Conservation (phyloP, 2,113 vertebrate genomes). For the Hypanus sabinus region DNA sequence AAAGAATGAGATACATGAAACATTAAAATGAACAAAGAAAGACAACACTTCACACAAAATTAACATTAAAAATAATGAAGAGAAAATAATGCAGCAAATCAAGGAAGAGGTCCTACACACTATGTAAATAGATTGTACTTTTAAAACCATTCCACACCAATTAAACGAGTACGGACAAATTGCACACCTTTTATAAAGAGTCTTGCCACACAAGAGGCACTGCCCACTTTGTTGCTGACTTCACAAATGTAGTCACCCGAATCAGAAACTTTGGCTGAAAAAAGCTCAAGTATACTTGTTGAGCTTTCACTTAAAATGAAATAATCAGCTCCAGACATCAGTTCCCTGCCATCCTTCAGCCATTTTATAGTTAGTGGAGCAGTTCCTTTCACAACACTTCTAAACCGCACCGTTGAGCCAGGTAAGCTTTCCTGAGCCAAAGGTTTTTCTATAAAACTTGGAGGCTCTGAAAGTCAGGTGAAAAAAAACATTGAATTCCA, state of each 20-base stretch:
- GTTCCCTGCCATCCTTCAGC: conserved; percentile 88
- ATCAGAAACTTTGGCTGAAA: conserved; percentile 73
- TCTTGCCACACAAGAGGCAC: conserved; percentile 75
- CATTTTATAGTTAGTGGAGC: conserved; percentile 86
- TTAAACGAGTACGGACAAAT: conserved; percentile 43
- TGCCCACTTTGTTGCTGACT: conserved; percentile 89
- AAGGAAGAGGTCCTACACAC: not conserved
- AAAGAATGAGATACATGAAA: not conserved
- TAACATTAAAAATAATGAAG: not conserved
- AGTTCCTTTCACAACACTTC: conserved; percentile 80
- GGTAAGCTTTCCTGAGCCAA: conserved; percentile 77
- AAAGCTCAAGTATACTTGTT: conserved; percentile 84
- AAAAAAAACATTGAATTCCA: conserved; percentile 41
- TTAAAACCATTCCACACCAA: not conserved
- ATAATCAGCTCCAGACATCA: conserved; percentile 79
- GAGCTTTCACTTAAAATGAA: conserved; percentile 82
- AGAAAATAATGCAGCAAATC: not conserved
- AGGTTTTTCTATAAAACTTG: conserved; percentile 80
- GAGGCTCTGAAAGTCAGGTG: conserved; percentile 74
- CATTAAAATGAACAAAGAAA: not conserved
- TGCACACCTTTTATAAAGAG: conserved; percentile 79
- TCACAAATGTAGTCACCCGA: conserved; percentile 86
- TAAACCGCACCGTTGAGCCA: conserved; percentile 82
- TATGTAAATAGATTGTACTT: not conserved
- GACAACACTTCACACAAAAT: not conserved